These are phyloP conservation scores for Drosophila subsilvestris DNA, from an alignment of 2,888 invertebrate genomes.

Conservation along the genomic window DNA sequence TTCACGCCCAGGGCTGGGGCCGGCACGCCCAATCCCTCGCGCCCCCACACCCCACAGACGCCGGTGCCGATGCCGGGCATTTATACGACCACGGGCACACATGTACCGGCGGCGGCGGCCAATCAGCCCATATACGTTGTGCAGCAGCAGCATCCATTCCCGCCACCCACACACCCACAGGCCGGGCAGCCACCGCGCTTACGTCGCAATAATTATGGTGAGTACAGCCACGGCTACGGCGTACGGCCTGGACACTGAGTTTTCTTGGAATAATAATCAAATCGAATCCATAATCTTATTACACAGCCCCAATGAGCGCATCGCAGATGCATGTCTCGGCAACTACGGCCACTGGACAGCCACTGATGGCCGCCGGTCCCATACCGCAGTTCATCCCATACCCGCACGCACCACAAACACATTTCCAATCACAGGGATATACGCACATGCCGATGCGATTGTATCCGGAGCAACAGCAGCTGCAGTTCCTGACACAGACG, in stretches of 20 bases:
- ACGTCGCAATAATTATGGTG: conserved; percentile 83
- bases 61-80: conserved; percentile 85
- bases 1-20: conserved; percentile 91
- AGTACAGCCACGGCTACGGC: conserved; percentile 23
- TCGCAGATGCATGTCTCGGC: conserved; percentile 92
- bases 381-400: conserved; percentile 89
- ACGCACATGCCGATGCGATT: conserved; percentile 87
- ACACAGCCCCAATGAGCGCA: conserved; percentile 85
- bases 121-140: conserved; percentile 83
- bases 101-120: conserved; percentile 79
- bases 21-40: conserved; percentile 87
- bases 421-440: conserved; percentile 84
- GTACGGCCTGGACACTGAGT: not conserved
- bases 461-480: conserved; percentile 87
- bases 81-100: conserved; percentile 78
- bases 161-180: conserved; percentile 82
- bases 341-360: conserved; percentile 90
- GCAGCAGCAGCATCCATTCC: conserved; percentile 82
- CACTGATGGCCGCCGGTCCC: conserved; percentile 92
- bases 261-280: not conserved
- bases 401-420: conserved; percentile 86
- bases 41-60: conserved; percentile 94
- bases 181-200: conserved; percentile 82
- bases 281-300: not conserved
- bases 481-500: conserved; percentile 86